Evolutionary conservation across 2,888 invertebrate genomes (phyloP).

Genomic region (Creontiades dilutus): DNA sequence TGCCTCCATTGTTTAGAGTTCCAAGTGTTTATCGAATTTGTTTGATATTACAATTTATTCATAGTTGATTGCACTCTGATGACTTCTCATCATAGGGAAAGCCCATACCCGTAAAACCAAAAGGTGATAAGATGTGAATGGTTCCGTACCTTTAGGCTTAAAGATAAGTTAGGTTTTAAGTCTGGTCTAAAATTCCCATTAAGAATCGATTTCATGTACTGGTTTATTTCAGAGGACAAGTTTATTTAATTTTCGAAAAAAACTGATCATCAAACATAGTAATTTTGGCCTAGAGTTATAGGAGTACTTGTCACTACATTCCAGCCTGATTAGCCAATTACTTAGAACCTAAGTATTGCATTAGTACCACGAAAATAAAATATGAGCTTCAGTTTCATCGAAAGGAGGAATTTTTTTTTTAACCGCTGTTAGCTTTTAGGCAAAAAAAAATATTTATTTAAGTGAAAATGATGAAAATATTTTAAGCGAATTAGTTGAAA

Average conservation of each 20-base stretch:
- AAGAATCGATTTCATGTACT: neutral
- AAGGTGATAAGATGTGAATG: constrained; percentile 20
- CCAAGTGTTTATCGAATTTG: too few species aligned
- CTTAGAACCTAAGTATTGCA: constrained; percentile 50
- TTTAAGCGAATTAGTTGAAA: constrained; percentile 34
- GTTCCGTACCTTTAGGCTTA: neutral
- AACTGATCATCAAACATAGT: neutral
- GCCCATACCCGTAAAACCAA: neutral
- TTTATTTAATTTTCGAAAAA: neutral
- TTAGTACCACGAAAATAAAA: constrained; percentile 27
- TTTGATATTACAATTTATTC: too few species aligned
- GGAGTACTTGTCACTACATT: constrained; percentile 35
- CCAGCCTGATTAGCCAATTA: constrained; percentile 63
- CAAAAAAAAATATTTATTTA: constrained; percentile 19
- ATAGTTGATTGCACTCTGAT: too few species aligned
- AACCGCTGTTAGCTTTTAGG: constrained; percentile 28
- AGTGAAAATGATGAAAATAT: neutral
- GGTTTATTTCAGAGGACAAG: neutral
- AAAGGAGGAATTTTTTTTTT: constrained; percentile 11
- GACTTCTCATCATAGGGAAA: too few species aligned
- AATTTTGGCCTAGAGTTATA: constrained; percentile 29
- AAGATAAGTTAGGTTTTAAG: neutral
- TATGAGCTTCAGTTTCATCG: constrained; percentile 47
- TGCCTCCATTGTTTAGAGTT: too few species aligned
- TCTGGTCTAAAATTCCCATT: neutral